Evolutionary conservation across 2,888 invertebrate genomes (phyloP).

Genomic region (Seira ritae): DNA sequence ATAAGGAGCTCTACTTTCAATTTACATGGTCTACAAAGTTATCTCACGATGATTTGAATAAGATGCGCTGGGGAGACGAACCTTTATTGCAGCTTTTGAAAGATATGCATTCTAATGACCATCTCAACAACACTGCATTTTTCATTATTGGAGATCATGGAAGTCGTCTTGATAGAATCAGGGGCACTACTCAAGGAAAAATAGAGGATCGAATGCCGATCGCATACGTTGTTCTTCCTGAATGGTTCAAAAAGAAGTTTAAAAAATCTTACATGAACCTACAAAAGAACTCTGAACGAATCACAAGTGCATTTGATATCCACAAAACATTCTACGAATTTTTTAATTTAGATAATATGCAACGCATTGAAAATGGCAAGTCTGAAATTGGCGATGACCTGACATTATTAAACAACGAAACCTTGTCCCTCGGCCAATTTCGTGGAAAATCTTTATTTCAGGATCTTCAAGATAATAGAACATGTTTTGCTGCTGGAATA

Average conservation of each 20-base stretch:
- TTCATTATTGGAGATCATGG: conserved; percentile 41
- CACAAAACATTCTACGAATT: conserved; percentile 87
- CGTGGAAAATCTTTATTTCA: conserved; percentile 23
- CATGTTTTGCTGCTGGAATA: conserved; percentile 24
- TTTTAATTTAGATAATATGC: conserved; percentile 74
- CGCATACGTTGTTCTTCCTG: conserved; percentile 84
- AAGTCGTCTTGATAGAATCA: conserved; percentile 75
- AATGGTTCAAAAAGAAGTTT: conserved; percentile 76
- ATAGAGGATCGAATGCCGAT: conserved; percentile 93
- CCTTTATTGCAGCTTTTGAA: not conserved
- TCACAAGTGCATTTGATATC: conserved; percentile 90
- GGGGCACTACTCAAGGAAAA: conserved; percentile 85
- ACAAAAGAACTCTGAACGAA: conserved; percentile 67
- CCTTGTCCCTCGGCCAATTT: not conserved
- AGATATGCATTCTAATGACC: not conserved
- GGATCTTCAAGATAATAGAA: conserved; percentile 1
- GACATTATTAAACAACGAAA: conserved; percentile 13
- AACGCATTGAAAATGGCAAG: not conserved
- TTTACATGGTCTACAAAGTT: conserved; percentile 14
- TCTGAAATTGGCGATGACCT: not conserved
- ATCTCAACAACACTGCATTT: conserved; percentile 19
- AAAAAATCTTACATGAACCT: conserved; percentile 81
- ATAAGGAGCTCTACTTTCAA: not conserved
- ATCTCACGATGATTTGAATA: not conserved
- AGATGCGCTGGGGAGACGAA: not conserved